These are phyloP conservation scores for Cygnus buccinator DNA, from an alignment of 2,113 vertebrate species.

Conservation along the genomic window DNA sequence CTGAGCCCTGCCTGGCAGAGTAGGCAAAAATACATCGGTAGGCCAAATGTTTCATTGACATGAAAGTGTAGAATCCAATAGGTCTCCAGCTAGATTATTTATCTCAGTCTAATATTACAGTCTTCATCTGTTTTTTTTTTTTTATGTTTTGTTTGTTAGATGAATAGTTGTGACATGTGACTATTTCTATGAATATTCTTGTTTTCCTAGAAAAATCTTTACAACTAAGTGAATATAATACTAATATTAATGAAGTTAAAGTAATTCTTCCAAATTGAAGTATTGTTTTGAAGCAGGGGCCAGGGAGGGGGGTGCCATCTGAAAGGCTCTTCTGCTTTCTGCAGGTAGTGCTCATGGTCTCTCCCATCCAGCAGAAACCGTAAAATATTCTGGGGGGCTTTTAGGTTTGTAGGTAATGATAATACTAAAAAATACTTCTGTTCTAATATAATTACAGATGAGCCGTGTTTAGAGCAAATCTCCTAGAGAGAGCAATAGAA, in stretches of 20 bases:
- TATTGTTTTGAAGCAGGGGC: not conserved
- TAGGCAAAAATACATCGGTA: constrained; percentile 57
- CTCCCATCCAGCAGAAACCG: not conserved
- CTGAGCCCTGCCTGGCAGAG: constrained; percentile 76
- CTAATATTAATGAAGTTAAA: not conserved
- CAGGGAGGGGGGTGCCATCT: not conserved
- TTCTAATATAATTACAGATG: constrained; percentile 69
- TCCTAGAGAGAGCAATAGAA: constrained; percentile 71
- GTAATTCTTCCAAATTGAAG: not conserved
- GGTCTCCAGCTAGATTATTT: constrained; percentile 59
- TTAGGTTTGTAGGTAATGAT: constrained; percentile 70
- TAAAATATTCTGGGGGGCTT: constrained; percentile 32
- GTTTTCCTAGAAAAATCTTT: not conserved
- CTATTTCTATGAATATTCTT: not conserved
- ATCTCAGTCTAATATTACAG: constrained; percentile 12
- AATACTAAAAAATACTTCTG: constrained; percentile 62
- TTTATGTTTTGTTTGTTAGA: not conserved
- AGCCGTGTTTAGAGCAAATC: constrained; percentile 69
- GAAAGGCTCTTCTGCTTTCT: not conserved
- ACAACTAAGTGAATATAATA: not conserved
- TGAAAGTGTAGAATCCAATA: constrained; percentile 66
- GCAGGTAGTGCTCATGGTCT: not conserved
- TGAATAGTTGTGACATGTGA: not conserved
- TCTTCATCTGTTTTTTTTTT: constrained; percentile 3
- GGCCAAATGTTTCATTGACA: constrained; percentile 73